Percentiles rank a stretch among this genome's conserved stretches.
phyloP scores from a whole-genome alignment of 2,797 vertebrate species.

The Anomalospiza imberbis region DNA sequence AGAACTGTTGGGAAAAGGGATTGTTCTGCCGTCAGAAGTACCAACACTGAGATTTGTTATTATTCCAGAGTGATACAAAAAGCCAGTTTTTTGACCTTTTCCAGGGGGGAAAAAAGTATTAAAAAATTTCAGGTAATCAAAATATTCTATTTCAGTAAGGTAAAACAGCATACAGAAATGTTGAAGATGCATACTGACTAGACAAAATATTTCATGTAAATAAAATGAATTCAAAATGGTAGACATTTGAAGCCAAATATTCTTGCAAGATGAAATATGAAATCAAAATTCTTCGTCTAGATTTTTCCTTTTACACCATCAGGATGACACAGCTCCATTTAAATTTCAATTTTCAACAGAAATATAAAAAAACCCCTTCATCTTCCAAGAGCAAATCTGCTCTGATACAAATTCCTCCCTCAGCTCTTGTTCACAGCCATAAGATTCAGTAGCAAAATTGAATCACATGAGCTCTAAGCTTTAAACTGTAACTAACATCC shows the following conservation, averaged over 20 bases:
- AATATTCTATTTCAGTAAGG: not conserved
- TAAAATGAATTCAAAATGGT: not conserved
- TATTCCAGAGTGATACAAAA: not conserved
- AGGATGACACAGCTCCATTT: not conserved
- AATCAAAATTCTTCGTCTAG: not conserved
- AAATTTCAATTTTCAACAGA: not conserved
- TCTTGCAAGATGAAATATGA: not conserved
- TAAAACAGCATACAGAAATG: not conserved
- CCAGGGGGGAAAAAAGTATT: not conserved
- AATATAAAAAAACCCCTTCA: rapidly evolving
- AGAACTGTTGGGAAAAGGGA: not conserved
- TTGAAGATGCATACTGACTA: not conserved
- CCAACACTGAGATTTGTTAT: not conserved
- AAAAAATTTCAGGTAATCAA: not conserved
- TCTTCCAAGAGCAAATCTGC: not conserved
- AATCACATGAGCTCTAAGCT: not conserved
- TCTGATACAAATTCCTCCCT: not conserved
- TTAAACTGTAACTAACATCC: not conserved
- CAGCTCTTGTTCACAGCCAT: not conserved
- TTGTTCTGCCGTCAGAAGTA: not conserved
- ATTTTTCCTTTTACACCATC: not conserved
- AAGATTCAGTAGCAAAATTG: not conserved
- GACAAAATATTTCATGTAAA: not conserved
- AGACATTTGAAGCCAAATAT: not conserved
- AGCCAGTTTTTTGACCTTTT: not conserved